phyloP scores from a whole-genome alignment of 2,797 vertebrate genomes.

The Diplodus puntazzo region DNA sequence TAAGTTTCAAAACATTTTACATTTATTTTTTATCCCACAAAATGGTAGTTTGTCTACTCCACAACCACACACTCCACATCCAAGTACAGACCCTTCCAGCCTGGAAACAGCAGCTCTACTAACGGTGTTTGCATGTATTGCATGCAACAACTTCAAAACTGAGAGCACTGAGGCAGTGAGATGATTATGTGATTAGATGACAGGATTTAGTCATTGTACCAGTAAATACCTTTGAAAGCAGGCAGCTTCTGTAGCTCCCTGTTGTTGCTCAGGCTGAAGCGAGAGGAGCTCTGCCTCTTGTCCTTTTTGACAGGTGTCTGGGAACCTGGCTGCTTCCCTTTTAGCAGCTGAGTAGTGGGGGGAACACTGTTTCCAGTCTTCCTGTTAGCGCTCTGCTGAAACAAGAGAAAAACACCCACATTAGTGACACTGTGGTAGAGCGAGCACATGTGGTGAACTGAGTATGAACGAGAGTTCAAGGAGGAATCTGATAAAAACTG shows the following conservation, averaged over 20 bases:
- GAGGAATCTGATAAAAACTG: constrained; percentile 20
- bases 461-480: neutral
- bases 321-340: constrained; percentile 92
- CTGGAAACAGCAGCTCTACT: neutral
- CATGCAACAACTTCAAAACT: neutral
- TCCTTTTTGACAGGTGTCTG: constrained; percentile 94
- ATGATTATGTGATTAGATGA: constrained; percentile 27
- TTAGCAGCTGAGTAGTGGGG: constrained; percentile 90
- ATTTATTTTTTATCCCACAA: neutral
- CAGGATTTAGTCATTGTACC: neutral
- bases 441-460: constrained; percentile 9
- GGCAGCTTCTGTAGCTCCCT: constrained; percentile 97
- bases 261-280: constrained; percentile 95
- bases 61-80: neutral
- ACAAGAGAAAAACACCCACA: constrained; percentile 37
- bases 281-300: constrained; percentile 94
- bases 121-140: neutral
- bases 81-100: neutral
- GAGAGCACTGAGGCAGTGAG: neutral
- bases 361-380: constrained; percentile 89
- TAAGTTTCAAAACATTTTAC: neutral
- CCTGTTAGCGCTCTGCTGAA: constrained; percentile 89
- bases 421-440: constrained; percentile 19
- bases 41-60: neutral
- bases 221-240: constrained; percentile 91